phyloP scores from a whole-genome alignment of 2,113 vertebrate species.

The Coreoperca whiteheadi region DNA sequence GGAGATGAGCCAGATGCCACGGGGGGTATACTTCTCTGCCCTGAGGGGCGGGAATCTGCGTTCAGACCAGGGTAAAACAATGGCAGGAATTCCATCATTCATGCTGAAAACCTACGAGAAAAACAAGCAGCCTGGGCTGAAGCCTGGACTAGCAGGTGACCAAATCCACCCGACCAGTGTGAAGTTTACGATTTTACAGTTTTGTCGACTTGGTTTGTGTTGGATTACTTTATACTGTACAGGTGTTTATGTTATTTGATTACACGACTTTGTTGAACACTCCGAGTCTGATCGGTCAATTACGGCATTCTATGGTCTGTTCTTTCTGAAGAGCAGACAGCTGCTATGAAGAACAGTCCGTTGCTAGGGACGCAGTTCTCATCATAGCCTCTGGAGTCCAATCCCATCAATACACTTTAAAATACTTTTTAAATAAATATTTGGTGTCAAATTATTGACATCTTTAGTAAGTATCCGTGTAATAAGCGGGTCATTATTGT shows the following conservation, averaged over 20 bases:
- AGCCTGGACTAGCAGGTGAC: conserved; percentile 93
- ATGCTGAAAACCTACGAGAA: conserved; percentile 95
- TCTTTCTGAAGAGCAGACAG: too few species aligned
- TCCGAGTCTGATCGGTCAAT: too few species aligned
- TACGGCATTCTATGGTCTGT: too few species aligned
- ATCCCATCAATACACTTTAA: too few species aligned
- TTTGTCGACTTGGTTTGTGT: not conserved
- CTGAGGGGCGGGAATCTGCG: conserved; percentile 83
- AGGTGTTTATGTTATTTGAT: not conserved
- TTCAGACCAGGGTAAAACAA: conserved; percentile 90
- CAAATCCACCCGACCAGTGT: not conserved
- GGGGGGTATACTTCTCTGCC: conserved; percentile 93
- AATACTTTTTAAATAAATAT: too few species aligned
- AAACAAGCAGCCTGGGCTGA: conserved; percentile 96
- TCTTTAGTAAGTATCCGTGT: too few species aligned
- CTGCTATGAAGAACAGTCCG: too few species aligned
- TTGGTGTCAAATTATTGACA: too few species aligned
- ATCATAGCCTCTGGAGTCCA: too few species aligned
- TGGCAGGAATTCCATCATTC: conserved; percentile 91
- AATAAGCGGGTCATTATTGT: too few species aligned
- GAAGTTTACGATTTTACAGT: not conserved
- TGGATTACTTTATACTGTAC: not conserved
- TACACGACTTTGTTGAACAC: too few species aligned
- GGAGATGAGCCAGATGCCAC: conserved; percentile 95
- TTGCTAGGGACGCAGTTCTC: too few species aligned